Evolutionary conservation across 2,113 vertebrate species (phyloP).

Genomic region (Rhabdornis inornatus): DNA sequence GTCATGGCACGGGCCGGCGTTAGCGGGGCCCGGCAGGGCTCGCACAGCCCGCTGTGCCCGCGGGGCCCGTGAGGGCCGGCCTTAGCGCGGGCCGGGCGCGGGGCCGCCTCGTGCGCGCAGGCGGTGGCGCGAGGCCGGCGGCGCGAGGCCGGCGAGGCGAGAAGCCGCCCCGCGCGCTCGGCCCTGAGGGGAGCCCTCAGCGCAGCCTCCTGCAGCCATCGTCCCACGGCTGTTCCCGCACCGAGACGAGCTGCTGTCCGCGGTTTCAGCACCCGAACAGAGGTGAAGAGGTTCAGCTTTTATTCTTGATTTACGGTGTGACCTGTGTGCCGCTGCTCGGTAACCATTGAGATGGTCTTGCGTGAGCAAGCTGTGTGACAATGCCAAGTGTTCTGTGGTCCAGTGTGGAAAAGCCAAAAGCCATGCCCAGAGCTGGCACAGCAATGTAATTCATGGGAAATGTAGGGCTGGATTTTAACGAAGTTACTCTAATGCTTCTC

Average conservation of each 20-base stretch:
- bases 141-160: neutral
- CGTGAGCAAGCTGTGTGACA: neutral
- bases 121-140: neutral
- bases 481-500: neutral
- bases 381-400: neutral
- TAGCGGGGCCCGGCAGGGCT: too few relatives aligned
- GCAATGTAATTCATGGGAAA: neutral
- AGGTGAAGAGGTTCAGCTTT: neutral
- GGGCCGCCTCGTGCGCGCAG: neutral
- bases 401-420: neutral
- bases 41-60: neutral
- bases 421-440: neutral
- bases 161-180: neutral
- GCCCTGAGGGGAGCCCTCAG: neutral
- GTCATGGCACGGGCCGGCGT: accelerated
- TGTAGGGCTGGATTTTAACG: neutral
- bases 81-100: neutral
- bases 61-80: neutral
- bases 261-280: neutral
- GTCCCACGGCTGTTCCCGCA: too few relatives aligned
- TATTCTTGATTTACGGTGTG: neutral
- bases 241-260: neutral
- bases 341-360: neutral
- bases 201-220: neutral
- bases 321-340: neutral